Evolutionary conservation across 2,888 invertebrate species (phyloP).

Genomic region (Drosophila mayaguana): DNA sequence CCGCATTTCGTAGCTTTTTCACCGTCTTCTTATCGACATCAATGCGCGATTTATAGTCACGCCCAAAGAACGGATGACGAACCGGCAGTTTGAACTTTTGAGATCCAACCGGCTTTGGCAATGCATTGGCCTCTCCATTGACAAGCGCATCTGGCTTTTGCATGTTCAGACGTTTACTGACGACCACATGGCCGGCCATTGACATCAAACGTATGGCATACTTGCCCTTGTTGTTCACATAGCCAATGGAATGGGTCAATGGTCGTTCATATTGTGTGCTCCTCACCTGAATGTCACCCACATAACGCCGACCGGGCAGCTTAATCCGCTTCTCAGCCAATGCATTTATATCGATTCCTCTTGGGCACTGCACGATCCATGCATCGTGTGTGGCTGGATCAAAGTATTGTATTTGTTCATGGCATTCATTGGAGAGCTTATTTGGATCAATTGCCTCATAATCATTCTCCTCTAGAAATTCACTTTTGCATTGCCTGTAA

Average conservation of each 20-base stretch:
- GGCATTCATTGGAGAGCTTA: conserved; percentile 11
- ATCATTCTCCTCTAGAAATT: conserved; percentile 53
- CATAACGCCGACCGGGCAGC: conserved; percentile 56
- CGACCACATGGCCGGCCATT: conserved; percentile 40
- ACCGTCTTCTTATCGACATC: conserved; percentile 21
- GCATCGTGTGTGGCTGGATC: conserved; percentile 51
- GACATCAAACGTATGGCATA: conserved; percentile 38
- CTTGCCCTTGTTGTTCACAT: conserved; percentile 46
- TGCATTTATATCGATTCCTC: conserved; percentile 26
- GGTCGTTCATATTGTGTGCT: conserved; percentile 24
- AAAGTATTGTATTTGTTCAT: conserved; percentile 33
- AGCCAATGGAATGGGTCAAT: conserved; percentile 44
- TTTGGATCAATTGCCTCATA: conserved; percentile 10
- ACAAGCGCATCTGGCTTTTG: neutral
- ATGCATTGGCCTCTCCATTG: neutral
- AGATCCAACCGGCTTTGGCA: conserved; percentile 24
- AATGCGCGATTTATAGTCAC: conserved; percentile 29
- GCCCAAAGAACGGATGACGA: conserved; percentile 51
- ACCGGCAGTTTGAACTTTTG: conserved; percentile 27
- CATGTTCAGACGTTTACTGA: conserved; percentile 54
- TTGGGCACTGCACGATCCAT: conserved; percentile 68
- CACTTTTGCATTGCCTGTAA: conserved; percentile 7
- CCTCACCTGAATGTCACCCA: conserved; percentile 51
- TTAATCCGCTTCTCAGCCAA: conserved; percentile 52
- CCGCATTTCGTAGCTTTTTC: conserved; percentile 30